phyloP scores from a whole-genome alignment of 1,140 invertebrate species.

The Antheraea pernyi region DNA sequence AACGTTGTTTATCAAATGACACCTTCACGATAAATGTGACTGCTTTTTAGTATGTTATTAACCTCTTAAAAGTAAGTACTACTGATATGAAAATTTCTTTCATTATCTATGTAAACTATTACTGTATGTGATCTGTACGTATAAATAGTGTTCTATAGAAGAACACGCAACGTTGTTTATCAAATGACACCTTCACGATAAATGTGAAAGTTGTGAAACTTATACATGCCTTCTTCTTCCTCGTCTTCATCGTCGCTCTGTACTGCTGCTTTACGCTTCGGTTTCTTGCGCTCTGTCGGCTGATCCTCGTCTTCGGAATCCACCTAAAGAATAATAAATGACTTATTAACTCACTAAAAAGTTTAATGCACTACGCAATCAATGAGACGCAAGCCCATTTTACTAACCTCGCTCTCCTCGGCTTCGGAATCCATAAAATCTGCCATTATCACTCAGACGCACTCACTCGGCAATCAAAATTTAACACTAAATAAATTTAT shows the following conservation, averaged over 20 bases:
- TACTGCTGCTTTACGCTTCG: slow-evolving; percentile 73
- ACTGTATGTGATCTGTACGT: background rate
- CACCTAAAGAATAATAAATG: slow-evolving; percentile 44
- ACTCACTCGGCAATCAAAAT: slow-evolving; percentile 6
- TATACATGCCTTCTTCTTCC: slow-evolving; percentile 75
- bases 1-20: slow-evolving; percentile 12
- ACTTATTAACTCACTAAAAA: slow-evolving; percentile 15
- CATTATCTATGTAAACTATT: no score
- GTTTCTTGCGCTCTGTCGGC: slow-evolving; percentile 69
- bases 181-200: background rate
- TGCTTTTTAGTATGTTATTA: no score
- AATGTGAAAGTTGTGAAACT: slow-evolving; percentile 21
- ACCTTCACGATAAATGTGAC: no score
- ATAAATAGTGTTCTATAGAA: background rate
- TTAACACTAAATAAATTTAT: background rate
- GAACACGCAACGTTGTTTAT: slow-evolving; percentile 12
- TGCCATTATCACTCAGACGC: slow-evolving; percentile 79
- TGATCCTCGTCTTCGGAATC: slow-evolving; percentile 74
- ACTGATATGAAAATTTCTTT: no score
- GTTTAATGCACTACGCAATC: slow-evolving; percentile 35
- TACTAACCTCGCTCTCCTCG: slow-evolving; percentile 89
- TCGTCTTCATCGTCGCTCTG: slow-evolving; percentile 79
- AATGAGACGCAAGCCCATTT: slow-evolving; percentile 37
- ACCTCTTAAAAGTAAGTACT: no score
- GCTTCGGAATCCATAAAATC: slow-evolving; percentile 92